Evolutionary conservation across 2,113 vertebrate genomes (phyloP).

Genomic region (Cyprinodon brontotheroides): DNA sequence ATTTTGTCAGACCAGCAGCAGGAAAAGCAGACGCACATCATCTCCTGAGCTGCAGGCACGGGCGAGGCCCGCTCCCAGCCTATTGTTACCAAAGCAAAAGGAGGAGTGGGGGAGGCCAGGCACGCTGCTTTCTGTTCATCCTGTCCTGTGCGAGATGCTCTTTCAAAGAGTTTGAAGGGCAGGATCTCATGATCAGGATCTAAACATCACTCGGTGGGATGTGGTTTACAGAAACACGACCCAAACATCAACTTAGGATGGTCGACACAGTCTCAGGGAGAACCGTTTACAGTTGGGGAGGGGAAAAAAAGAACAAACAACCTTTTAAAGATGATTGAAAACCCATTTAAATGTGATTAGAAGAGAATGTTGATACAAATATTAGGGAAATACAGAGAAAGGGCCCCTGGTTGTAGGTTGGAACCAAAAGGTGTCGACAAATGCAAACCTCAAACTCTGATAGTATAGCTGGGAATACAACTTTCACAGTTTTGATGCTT

Average conservation of each 20-base stretch:
- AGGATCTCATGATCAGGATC: background rate
- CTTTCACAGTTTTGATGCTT: too few species aligned
- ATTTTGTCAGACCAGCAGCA: conserved; percentile 48
- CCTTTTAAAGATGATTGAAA: too few species aligned
- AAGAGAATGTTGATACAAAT: too few species aligned
- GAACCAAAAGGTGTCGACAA: background rate
- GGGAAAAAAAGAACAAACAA: too few species aligned
- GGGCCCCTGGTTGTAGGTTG: background rate
- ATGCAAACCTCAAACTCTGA: too few species aligned
- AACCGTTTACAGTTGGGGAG: too few species aligned
- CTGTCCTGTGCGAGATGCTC: conserved; percentile 29
- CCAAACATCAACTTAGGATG: background rate
- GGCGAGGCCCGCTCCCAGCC: conserved; percentile 21
- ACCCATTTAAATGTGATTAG: too few species aligned
- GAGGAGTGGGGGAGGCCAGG: conserved; percentile 41
- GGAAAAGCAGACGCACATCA: conserved; percentile 45
- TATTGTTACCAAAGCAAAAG: conserved; percentile 49
- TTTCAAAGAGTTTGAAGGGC: conserved; percentile 27
- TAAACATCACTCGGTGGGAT: background rate
- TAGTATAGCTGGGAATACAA: too few species aligned
- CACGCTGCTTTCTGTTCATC: conserved; percentile 26
- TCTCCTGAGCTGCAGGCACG: conserved; percentile 12
- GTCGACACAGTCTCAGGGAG: background rate
- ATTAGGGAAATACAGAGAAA: background rate
- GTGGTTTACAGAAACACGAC: background rate